phyloP scores from a whole-genome alignment of 2,888 invertebrate genomes.

The Dryocosmus kuriphilus region DNA sequence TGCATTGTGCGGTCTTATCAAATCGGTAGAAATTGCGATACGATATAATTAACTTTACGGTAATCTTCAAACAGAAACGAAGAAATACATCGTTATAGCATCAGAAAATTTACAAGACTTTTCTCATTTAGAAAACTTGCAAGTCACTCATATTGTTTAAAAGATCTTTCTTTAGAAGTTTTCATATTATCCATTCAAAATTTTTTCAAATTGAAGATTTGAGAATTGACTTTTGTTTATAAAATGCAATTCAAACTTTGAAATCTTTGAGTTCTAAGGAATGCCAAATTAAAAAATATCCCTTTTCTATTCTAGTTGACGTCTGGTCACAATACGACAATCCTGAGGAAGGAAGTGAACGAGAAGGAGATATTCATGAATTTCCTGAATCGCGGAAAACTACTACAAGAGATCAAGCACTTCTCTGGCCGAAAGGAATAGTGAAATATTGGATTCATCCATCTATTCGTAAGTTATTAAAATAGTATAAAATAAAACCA shows the following conservation, averaged over 20 bases:
- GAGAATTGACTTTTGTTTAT: no score
- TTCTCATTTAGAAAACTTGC: background rate
- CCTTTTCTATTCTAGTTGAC: conserved; percentile 44
- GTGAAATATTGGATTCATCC: conserved; percentile 52
- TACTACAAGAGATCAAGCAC: conserved; percentile 34
- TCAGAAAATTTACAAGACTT: background rate
- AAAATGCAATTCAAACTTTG: no score
- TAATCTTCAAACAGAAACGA: background rate
- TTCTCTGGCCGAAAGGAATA: conserved; percentile 53
- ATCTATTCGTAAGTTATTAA: conserved; percentile 46
- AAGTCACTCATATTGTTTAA: no score
- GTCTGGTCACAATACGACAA: conserved; percentile 56
- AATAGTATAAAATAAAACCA: background rate
- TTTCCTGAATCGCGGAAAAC: conserved; percentile 48
- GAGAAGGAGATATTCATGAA: conserved; percentile 52
- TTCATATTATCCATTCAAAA: no score
- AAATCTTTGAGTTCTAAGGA: no score
- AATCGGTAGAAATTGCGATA: conserved; percentile 3
- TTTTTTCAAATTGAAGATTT: no score
- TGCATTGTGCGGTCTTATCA: background rate
- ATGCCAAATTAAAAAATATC: background rate
- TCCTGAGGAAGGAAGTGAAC: conserved; percentile 53
- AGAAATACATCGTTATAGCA: background rate
- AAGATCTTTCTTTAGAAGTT: no score
- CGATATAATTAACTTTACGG: conserved; percentile 1